Evolutionary conservation across 2,113 vertebrate species (phyloP), one percentile per base, ranked within the genome.

Genomic region (Grus americana): DNA sequence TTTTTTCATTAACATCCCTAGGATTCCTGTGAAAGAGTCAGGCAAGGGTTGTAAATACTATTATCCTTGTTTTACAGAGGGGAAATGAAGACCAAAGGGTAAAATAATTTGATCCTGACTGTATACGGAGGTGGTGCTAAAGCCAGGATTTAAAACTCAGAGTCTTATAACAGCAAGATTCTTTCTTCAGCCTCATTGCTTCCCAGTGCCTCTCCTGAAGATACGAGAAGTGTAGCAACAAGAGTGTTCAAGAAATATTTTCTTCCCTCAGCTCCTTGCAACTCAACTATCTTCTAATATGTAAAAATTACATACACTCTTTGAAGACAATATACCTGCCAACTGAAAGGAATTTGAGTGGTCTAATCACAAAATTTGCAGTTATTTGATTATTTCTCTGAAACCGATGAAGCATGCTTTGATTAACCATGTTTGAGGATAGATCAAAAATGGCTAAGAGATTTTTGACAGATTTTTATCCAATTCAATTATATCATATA

Each of bases 391-490:
- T 87, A 66, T 73, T 91, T 85, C 62, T 66, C 34, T 82, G 50
- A 85, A 92, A 61, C 47, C 32, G 84, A 17, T 30, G 54, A 85
- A 79, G 7, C 30, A 40, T 79, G 24, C 50, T 94, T 95, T 78
- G 54, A 82, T 76, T 90, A 91, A 70, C 40, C 34, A 5, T 68
- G 22, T 93, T 72, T 85, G 57, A 94, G 66, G 9, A 75, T 34
- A 76, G 66, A 81, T 87, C 21, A 91, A 91, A 95, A 91, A 79
- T 59, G 12, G 34, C 15, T 73, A 44, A 71, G 54, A 65, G 36
- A 58, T 70, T 94, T 95, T 79, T 95, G 57, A 66, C 32, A 62
- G 81, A 92, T 86, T 75, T 79, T 75, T 79, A 74, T 92, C 47
- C 29, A 62, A 66, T 54, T 61, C 21, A 62, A 29, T 79, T 85